Conservation (phyloP, 2,888 invertebrate species). For the Eristalis arbustorum region DNA sequence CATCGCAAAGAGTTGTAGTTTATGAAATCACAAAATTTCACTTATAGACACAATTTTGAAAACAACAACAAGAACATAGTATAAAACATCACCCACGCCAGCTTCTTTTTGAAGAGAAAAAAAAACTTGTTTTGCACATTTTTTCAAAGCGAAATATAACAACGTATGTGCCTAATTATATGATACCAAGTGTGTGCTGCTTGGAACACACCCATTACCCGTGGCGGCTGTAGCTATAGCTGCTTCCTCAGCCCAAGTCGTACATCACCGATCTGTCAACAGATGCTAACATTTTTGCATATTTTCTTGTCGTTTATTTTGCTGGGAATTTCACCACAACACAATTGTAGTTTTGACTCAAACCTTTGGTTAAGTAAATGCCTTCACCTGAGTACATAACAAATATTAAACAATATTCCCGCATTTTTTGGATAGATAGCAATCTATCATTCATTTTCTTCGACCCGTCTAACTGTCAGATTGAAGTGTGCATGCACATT, state of each 20-base stretch:
- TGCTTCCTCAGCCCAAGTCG: background rate
- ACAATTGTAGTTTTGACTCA: conserved; percentile 40
- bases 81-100: conserved; percentile 10
- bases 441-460: conserved; percentile 49
- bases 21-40: background rate
- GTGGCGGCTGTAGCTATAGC: background rate
- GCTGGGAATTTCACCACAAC: conserved; percentile 15
- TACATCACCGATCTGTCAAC: background rate
- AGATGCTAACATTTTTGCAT: background rate
- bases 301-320: background rate
- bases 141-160: background rate
- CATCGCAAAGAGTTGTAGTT: conserved; percentile 1
- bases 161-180: conserved; percentile 2
- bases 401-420: conserved; percentile 44
- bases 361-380: background rate
- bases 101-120: background rate
- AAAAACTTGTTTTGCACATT: background rate
- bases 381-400: conserved; percentile 56
- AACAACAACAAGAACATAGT: conserved; percentile 2
- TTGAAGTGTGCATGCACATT: conserved; percentile 60
- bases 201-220: background rate
- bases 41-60: background rate
- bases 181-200: background rate
- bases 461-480: conserved; percentile 48
- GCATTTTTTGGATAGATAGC: conserved; percentile 46